Conservation (phyloP, 2,888 invertebrate species). For the Altica lythri region DNA sequence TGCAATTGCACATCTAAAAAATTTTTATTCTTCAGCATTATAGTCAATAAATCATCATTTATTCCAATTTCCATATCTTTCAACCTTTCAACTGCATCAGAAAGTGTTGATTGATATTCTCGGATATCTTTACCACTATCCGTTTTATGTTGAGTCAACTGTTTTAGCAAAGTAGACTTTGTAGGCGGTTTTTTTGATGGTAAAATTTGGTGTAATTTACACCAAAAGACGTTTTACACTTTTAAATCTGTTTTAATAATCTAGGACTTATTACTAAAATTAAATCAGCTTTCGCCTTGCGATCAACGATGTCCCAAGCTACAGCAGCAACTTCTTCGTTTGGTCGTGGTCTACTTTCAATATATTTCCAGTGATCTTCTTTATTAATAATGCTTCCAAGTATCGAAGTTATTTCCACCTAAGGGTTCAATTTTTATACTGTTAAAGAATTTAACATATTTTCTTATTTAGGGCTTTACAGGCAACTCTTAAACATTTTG, state of each 20-base stretch:
- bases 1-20: neutral
- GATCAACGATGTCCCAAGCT: slow-evolving; percentile 23
- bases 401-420: neutral
- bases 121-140: slow-evolving; percentile 40
- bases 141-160: no score
- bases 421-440: neutral
- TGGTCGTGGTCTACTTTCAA: no score
- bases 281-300: slow-evolving; percentile 36
- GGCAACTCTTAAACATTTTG: no score
- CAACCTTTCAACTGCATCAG: slow-evolving; percentile 49
- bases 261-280: slow-evolving; percentile 38
- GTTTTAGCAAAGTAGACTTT: slow-evolving; percentile 53
- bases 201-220: no score
- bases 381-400: slow-evolving; percentile 31
- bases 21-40: neutral
- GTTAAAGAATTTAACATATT: no score
- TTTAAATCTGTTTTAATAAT: slow-evolving; percentile 48
- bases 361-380: slow-evolving; percentile 31
- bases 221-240: slow-evolving; percentile 46
- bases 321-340: no score
- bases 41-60: slow-evolving; percentile 40
- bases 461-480: no score
- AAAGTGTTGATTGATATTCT: slow-evolving; percentile 48
- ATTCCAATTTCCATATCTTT: slow-evolving; percentile 46
- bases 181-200: slow-evolving; percentile 51